Evolutionary conservation across 2,888 invertebrate species (phyloP), one percentile per base, ranked within the genome.

Genomic region (Drosophila diplacantha): DNA sequence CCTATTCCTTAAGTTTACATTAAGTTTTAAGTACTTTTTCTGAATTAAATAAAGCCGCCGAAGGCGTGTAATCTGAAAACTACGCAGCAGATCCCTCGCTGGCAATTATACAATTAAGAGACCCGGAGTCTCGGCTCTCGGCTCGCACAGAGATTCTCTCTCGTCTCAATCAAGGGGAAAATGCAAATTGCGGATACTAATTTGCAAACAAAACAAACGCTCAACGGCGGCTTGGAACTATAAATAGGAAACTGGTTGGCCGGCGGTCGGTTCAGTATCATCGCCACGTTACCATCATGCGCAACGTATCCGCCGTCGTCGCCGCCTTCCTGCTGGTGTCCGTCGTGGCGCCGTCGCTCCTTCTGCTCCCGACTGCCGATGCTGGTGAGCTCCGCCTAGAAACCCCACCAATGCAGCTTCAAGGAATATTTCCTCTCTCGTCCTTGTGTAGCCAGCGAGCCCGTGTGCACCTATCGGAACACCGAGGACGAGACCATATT

Each of bases 391-490:
- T n/a, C 4, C 16, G 8, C 9, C 3, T 2, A 20, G 11, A 6
- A 5, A 3, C 12, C 7, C 3, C 1, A 6, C 22, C 3, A 20
- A 9, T 22, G 2, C 32, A 11, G 5, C 6, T 16, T 31, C 12
- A 29, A 29, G 29, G 6, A 34, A 16, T 18, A 35, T 43, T 9
- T 8, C 7, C 16, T 3, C 8, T 29, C 1, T 20, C 20, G 20
- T 20, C 20, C 3, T 20, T 20, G 22, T 29, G 29, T 20, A 79
- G 85, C 50, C 9, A 74, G 72, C 14, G 79, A 85, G 34, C 87
- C 86, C 6, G 80, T 86, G 12, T 87, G 87, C 71, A 72, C 74
- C 7, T 87, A 86, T 62, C 77, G 68, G 24, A 87, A 84, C 62
- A 62, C 80, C 0, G 65, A 85, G 60, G 85, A 78, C 43, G 84